These are phyloP conservation scores for Brachionus plicatilis DNA, from an alignment of 1,140 invertebrate genomes.

Conservation along the genomic window DNA sequence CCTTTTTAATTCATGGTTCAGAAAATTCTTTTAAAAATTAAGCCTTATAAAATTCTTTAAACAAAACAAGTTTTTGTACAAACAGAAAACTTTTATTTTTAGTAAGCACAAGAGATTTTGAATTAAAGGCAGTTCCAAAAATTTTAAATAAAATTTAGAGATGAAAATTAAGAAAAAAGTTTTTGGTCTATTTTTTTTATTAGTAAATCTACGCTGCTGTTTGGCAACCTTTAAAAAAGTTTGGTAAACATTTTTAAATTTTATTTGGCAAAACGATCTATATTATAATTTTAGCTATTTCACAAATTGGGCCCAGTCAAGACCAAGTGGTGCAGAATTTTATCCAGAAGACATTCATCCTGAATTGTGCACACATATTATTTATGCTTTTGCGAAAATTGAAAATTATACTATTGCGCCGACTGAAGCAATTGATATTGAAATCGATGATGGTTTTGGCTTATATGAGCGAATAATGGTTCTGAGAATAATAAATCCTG, in stretches of 20 bases:
- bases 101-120: too few relatives aligned
- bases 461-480: background rate
- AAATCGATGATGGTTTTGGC: slow-evolving; percentile 12
- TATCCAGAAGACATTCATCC: slow-evolving; percentile 78
- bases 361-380: slow-evolving; percentile 78
- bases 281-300: slow-evolving; percentile 63
- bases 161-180: background rate
- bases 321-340: slow-evolving; percentile 77
- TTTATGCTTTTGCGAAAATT: slow-evolving; percentile 80
- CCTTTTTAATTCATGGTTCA: background rate
- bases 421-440: slow-evolving; percentile 74
- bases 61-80: background rate
- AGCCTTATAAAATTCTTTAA: background rate
- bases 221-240: slow-evolving; percentile 8
- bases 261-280: background rate
- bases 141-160: background rate
- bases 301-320: slow-evolving; percentile 84
- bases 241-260: background rate
- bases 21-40: background rate
- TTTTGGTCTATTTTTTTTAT: background rate
- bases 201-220: background rate
- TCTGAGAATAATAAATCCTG: background rate
- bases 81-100: too few relatives aligned
- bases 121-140: background rate
- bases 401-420: slow-evolving; percentile 64